Base-by-base conservation (phyloP, 2,888 invertebrate genomes). In the Chrysotoxum bicinctum region DNA sequence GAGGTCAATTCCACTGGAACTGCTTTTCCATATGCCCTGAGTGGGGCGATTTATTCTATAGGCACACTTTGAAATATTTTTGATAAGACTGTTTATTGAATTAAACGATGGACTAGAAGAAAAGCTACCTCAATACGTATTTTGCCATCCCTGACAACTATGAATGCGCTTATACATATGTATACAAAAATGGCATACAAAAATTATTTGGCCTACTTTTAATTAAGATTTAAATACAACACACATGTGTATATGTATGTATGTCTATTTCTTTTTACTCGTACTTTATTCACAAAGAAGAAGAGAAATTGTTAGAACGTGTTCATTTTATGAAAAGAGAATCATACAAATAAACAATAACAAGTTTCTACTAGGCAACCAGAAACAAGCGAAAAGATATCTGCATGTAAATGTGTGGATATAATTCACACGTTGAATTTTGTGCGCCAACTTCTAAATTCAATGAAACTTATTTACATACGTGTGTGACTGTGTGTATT, bases 261-360 rank as follows among this genome's bases (percentile, higher is more conserved):
- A n/a, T n/a, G n/a, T 23, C 16, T 6, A 58, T 60, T 8, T 30
- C 45, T 32, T 45, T 64, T 45, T 10, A 48, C 19, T 26, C 21
- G 4, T 26, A 45, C 16, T 45, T 43, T 6, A 30, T 45, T 62
- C 30, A 26, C 19, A 30, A 30, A 14, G 9, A 30, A 16, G 7
- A 37, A 45, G 64, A 64, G 16, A 43, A 43, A 26, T 21, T 23
- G 10, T 23, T 21, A n/a, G 32, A 8, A 37, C 37, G 14, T 35
- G 37, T 58, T 58, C 7, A 2, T 23, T 23, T 37, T 62, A 16
- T 14, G 21, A 32, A 32, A 37, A 37, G 35, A 74, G 60, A 72
- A 66, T 76, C 66, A 80, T 77, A 76, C 80, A 81, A 85, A 81
- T 81, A 85, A 76, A 85, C 85, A 85, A 81, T 85, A 81, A 85